Conservation (phyloP, 2,113 vertebrate species). For the Microcebus tavaratra region DNA sequence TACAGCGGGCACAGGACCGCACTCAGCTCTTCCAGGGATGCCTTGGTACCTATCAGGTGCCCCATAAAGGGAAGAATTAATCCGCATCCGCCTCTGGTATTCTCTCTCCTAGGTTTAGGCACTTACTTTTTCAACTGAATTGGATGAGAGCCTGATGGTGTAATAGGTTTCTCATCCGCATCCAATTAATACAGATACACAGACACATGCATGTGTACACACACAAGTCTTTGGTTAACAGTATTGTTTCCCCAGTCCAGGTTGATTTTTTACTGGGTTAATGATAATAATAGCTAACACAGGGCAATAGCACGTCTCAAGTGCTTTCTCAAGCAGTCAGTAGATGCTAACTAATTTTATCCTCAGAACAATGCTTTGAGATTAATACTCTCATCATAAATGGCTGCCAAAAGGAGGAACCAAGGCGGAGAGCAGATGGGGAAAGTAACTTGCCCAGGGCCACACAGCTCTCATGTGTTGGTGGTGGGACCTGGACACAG, state of each 20-base stretch:
- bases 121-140: background rate
- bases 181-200: background rate
- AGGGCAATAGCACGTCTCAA: background rate
- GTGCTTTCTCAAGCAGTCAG: background rate
- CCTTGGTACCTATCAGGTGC: background rate
- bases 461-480: fast-evolving
- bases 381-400: background rate
- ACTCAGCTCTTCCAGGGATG: background rate
- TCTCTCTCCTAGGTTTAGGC: too few species aligned
- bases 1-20: background rate
- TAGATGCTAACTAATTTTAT: background rate
- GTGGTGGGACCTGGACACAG: background rate
- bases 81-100: background rate
- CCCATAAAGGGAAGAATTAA: background rate
- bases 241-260: background rate
- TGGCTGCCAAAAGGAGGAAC: background rate
- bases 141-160: background rate
- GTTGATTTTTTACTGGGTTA: background rate
- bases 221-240: background rate
- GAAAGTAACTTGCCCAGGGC: background rate
- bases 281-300: background rate
- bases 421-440: background rate
- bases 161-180: background rate
- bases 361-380: background rate
- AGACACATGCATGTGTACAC: background rate